These are phyloP conservation scores for Actenoides hombroni DNA, from an alignment of 2,113 vertebrate species.

Conservation along the genomic window DNA sequence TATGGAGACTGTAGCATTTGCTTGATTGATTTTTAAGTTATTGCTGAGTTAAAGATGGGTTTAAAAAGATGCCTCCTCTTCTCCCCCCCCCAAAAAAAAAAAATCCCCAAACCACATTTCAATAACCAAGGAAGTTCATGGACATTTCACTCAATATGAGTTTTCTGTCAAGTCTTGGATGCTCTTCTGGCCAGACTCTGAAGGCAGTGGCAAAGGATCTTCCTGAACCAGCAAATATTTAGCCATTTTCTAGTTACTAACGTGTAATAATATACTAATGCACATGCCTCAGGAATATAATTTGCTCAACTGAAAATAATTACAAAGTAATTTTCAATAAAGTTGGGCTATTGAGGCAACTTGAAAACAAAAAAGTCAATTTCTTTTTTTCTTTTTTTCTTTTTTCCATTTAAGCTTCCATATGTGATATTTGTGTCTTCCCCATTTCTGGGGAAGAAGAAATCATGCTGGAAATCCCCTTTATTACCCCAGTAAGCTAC, in stretches of 20 bases:
- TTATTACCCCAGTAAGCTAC: background rate
- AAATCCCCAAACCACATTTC: background rate
- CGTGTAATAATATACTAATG: background rate
- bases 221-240: background rate
- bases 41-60: background rate
- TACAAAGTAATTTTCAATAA: background rate
- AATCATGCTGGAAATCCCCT: background rate
- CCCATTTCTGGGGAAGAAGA: background rate
- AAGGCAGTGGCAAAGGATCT: background rate
- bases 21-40: background rate
- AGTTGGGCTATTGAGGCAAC: background rate
- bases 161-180: background rate
- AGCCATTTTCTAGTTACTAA: background rate
- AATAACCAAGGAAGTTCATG: background rate
- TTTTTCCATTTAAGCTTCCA: background rate
- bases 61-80: background rate
- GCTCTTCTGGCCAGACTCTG: background rate
- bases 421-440: background rate
- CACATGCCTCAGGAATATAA: background rate
- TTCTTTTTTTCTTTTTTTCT: background rate
- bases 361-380: background rate
- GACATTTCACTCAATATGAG: background rate
- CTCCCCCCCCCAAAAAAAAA: background rate
- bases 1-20: background rate
- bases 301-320: background rate